Evolutionary conservation across 1,140 invertebrate genomes (phyloP).

Genomic region (Caenorhabditis inopinata): DNA sequence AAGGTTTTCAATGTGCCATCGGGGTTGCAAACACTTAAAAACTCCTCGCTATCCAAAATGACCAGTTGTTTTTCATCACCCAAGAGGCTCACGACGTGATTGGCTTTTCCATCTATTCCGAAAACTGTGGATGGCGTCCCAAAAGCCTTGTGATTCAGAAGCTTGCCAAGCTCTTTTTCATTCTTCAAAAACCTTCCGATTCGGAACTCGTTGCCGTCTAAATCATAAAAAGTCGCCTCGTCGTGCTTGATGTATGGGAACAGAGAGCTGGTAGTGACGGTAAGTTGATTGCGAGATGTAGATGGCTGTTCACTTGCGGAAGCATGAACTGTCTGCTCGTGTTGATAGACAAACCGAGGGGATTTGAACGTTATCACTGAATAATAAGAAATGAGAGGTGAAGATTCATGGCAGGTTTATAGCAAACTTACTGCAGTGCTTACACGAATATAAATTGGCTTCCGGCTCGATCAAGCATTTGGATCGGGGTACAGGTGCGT

Average conservation of each 20-base stretch:
- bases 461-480: not conserved
- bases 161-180: not conserved
- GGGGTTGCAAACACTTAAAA: not conserved
- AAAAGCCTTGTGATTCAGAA: no score
- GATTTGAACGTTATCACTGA: not conserved
- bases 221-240: not conserved
- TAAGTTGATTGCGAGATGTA: not conserved
- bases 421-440: not conserved
- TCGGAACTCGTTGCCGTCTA: not conserved
- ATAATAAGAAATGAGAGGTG: not conserved
- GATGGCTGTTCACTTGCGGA: not conserved
- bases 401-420: no score
- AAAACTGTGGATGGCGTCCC: no score
- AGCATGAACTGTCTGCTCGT: not conserved
- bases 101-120: not conserved
- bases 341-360: not conserved
- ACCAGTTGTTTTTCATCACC: not conserved
- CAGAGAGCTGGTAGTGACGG: not conserved
- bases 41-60: not conserved
- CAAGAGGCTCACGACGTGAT: not conserved
- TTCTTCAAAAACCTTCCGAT: not conserved
- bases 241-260: not conserved
- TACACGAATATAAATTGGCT: no score
- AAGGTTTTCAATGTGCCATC: not conserved
- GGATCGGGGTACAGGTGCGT: not conserved